These are phyloP conservation scores for Parazoanthus swiftii DNA, from an alignment of 92 coral and sea anemone species.

Conservation along the genomic window DNA sequence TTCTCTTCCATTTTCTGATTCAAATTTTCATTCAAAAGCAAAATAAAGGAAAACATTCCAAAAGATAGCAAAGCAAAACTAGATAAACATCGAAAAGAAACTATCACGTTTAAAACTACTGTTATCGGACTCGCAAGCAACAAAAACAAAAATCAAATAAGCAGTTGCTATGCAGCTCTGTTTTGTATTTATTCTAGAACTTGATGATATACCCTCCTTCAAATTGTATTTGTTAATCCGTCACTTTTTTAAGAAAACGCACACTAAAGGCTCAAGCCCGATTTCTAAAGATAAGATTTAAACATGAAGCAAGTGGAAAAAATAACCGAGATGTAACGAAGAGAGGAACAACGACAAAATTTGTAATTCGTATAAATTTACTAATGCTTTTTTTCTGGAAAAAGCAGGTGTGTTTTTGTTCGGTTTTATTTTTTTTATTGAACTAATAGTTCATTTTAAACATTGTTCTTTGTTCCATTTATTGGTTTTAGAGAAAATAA, in stretches of 20 bases:
- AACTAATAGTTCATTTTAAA: neutral
- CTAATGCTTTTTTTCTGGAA: neutral
- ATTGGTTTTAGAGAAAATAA: neutral
- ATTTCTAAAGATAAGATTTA: neutral
- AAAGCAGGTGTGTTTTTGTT: neutral
- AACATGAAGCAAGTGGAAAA: neutral
- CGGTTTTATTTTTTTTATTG: neutral
- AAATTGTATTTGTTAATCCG: neutral
- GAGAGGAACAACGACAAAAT: neutral
- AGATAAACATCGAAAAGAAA: neutral
- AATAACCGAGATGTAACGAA: no score
- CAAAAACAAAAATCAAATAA: neutral
- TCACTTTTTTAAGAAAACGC: neutral
- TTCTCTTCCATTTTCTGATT: no score
- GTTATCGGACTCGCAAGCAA: neutral
- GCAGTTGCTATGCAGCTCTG: neutral
- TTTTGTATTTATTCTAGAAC: no score
- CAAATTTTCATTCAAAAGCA: no score
- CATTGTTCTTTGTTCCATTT: neutral
- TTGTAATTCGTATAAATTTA: neutral
- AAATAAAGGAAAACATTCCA: no score
- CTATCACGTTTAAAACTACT: neutral
- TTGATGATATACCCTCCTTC: neutral
- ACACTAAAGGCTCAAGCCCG: neutral
- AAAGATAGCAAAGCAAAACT: neutral